These are phyloP conservation scores for Trachythela sp. DNA, from an alignment of 64 coral and sea anemone species.

Conservation along the genomic window DNA sequence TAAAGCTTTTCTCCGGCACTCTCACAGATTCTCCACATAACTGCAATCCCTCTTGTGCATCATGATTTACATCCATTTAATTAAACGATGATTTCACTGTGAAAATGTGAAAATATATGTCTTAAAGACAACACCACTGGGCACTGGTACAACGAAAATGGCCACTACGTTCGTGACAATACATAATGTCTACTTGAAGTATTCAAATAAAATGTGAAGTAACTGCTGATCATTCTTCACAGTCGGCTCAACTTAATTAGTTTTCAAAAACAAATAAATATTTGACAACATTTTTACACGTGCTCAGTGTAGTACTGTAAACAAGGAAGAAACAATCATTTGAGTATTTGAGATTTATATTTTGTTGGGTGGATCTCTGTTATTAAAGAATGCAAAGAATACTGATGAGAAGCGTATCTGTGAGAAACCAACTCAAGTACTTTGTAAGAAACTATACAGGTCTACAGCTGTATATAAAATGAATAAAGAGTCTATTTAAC, in stretches of 20 bases:
- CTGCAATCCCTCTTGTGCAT: not conserved
- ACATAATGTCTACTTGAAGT: not conserved
- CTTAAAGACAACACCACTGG: not conserved
- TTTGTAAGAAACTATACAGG: not conserved
- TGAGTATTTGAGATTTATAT: too few species aligned
- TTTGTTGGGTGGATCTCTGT: too few species aligned
- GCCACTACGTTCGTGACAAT: too few species aligned
- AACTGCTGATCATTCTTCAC: not conserved
- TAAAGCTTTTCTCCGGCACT: not conserved
- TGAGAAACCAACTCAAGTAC: not conserved
- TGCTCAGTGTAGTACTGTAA: not conserved
- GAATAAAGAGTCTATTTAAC: too few species aligned
- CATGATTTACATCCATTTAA: not conserved
- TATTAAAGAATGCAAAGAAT: not conserved
- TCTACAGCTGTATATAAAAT: too few species aligned
- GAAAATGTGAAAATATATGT: not conserved
- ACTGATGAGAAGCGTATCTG: not conserved
- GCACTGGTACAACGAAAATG: too few species aligned
- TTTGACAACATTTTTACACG: too few species aligned
- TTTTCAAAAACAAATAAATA: too few species aligned
- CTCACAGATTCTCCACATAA: conserved; percentile 3
- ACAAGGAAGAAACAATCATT: not conserved
- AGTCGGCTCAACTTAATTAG: not conserved
- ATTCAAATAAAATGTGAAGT: not conserved
- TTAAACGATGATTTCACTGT: not conserved